Percentiles rank a stretch among this genome's conserved stretches.
Conservation (phyloP, 2,113 vertebrate species). For the Prolemur simus region DNA sequence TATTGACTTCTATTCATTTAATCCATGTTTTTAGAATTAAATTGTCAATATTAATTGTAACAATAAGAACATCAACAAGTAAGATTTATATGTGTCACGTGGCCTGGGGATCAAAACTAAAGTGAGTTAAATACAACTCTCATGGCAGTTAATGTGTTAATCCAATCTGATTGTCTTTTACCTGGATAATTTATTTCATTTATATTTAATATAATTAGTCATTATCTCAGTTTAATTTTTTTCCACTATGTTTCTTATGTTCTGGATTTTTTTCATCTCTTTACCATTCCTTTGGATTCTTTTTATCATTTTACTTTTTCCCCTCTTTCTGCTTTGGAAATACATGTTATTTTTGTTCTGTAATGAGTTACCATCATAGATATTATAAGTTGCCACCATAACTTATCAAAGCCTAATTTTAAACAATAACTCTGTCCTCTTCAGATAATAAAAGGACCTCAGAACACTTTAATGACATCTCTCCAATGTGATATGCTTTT, state of each 20-base stretch:
- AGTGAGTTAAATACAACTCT: too few relatives aligned
- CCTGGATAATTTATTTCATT: background rate
- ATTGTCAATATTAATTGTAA: too few relatives aligned
- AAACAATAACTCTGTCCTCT: background rate
- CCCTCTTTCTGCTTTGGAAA: background rate
- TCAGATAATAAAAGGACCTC: background rate
- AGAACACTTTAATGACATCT: background rate
- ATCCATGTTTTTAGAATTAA: too few relatives aligned
- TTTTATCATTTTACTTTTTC: background rate
- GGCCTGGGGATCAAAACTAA: too few relatives aligned
- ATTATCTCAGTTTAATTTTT: background rate
- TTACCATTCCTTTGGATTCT: background rate
- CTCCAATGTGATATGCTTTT: background rate
- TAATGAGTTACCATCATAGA: background rate
- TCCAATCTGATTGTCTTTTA: background rate
- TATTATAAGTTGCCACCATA: background rate
- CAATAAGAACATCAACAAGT: too few relatives aligned
- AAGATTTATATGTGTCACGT: too few relatives aligned
- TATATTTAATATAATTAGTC: background rate
- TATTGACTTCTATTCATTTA: too few relatives aligned
- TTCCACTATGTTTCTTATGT: background rate
- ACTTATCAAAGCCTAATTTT: background rate
- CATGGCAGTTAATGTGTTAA: background rate
- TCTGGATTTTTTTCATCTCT: background rate
- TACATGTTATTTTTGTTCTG: background rate